Evolutionary conservation across 2,797 vertebrate genomes (phyloP).

Genomic region (Sebastes diploproa): DNA sequence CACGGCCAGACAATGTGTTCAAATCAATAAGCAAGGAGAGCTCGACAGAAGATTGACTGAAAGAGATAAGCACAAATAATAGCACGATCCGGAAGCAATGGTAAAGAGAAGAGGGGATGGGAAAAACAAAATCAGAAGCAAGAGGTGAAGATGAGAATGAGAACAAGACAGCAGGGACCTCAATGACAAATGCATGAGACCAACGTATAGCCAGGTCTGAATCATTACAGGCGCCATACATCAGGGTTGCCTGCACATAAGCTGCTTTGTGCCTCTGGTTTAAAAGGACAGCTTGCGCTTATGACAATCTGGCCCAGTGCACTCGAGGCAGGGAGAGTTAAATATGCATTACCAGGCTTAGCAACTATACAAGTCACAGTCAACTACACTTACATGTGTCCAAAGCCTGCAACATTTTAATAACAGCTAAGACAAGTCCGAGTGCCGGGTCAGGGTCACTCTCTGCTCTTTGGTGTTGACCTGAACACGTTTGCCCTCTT

Average conservation of each 20-base stretch:
- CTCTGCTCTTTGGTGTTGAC: constrained; percentile 18
- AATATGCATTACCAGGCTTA: constrained; percentile 50
- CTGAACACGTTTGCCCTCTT: neutral
- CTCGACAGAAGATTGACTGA: neutral
- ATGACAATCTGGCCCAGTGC: constrained; percentile 32
- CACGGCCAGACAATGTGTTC: constrained; percentile 20
- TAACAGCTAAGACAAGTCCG: neutral
- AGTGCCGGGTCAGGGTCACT: neutral
- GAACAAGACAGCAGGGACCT: constrained; percentile 20
- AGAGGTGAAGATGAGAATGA: constrained; percentile 10
- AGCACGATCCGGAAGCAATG: neutral
- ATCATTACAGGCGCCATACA: constrained; percentile 21
- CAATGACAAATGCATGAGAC: constrained; percentile 29
- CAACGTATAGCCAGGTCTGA: constrained; percentile 10
- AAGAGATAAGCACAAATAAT: neutral
- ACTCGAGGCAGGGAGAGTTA: constrained; percentile 35
- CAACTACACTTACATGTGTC: constrained; percentile 6
- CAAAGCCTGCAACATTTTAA: constrained; percentile 16
- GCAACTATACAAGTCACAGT: constrained; percentile 30
- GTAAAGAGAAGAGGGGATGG: neutral
- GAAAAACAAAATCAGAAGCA: constrained; percentile 6
- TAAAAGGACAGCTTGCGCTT: constrained; percentile 46
- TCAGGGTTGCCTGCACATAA: constrained; percentile 29
- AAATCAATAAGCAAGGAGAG: constrained; percentile 21
- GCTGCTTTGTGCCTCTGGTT: constrained; percentile 36